phyloP scores from a whole-genome alignment of 2,888 invertebrate genomes.

The Carterocephalus palaemon region DNA sequence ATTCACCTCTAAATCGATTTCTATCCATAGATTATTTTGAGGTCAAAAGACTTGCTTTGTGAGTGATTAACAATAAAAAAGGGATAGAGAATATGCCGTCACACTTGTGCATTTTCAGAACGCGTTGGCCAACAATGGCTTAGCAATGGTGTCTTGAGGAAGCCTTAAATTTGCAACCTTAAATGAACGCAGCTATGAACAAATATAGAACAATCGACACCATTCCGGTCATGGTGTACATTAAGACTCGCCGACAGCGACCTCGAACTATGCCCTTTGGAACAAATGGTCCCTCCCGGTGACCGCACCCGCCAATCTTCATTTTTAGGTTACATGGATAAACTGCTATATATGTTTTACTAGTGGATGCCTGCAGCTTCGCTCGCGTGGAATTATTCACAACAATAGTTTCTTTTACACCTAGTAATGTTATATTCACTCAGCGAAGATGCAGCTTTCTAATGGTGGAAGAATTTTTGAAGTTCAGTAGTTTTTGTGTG shows the following conservation, averaged over 20 bases:
- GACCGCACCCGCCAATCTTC: slow-evolving; percentile 43
- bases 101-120: slow-evolving; percentile 54
- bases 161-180: slow-evolving; percentile 35
- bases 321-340: slow-evolving; percentile 14
- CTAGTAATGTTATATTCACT: no score
- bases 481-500: no score
- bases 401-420: no score
- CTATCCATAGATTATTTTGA: slow-evolving; percentile 1
- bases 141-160: slow-evolving; percentile 34
- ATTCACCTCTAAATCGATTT: no score
- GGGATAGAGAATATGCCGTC: slow-evolving; percentile 50
- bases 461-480: no score
- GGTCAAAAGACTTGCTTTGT: slow-evolving; percentile 40
- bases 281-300: slow-evolving; percentile 25
- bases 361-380: no score
- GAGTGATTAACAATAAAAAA: slow-evolving; percentile 40
- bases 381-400: no score
- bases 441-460: no score
- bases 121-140: slow-evolving; percentile 45
- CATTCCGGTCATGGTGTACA: slow-evolving; percentile 32
- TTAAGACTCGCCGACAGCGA: slow-evolving; percentile 48
- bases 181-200: slow-evolving; percentile 22
- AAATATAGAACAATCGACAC: slow-evolving; percentile 5
- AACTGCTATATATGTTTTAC: no score
- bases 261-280: slow-evolving; percentile 55